A percentile compares a stretch with the other conserved stretches of the same genome.
Evolutionary conservation across 2,113 vertebrate genomes (phyloP).

Genomic region (Nothobranchius kuhntae): DNA sequence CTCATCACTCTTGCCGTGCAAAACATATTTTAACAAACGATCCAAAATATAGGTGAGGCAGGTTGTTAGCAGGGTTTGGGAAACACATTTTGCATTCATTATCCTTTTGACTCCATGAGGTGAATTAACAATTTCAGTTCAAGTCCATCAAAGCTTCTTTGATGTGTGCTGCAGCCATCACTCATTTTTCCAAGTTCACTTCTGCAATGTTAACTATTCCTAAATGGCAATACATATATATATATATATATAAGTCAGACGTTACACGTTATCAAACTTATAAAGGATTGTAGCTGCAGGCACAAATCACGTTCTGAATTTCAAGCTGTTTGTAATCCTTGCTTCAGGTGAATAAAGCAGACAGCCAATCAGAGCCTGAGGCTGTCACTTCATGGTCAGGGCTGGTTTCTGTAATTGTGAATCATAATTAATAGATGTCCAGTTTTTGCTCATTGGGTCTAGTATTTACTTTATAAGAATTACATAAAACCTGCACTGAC

Average conservation of each 20-base stretch:
- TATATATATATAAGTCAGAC: background rate
- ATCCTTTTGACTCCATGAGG: background rate
- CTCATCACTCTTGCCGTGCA: no score
- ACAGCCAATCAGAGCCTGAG: constrained; percentile 34
- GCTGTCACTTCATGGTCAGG: constrained; percentile 47
- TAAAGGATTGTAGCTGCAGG: background rate
- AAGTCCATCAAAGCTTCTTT: background rate
- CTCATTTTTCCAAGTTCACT: background rate
- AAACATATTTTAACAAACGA: no score
- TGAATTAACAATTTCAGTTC: background rate
- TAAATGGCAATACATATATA: background rate
- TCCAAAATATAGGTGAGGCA: no score
- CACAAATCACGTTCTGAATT: constrained; percentile 9
- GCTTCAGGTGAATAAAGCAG: constrained; percentile 36
- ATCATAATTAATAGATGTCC: background rate
- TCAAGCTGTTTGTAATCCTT: constrained; percentile 42
- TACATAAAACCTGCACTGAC: no score
- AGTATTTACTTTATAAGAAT: no score
- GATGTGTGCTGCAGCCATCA: background rate
- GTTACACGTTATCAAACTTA: constrained; percentile 24
- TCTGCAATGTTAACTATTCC: background rate
- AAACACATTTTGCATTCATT: background rate
- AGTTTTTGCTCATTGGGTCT: no score
- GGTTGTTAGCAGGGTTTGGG: background rate
- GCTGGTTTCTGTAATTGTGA: constrained; percentile 39